Base-by-base conservation (phyloP, 2,797 vertebrate species). In the Kryptopterus vitreolus region DNA sequence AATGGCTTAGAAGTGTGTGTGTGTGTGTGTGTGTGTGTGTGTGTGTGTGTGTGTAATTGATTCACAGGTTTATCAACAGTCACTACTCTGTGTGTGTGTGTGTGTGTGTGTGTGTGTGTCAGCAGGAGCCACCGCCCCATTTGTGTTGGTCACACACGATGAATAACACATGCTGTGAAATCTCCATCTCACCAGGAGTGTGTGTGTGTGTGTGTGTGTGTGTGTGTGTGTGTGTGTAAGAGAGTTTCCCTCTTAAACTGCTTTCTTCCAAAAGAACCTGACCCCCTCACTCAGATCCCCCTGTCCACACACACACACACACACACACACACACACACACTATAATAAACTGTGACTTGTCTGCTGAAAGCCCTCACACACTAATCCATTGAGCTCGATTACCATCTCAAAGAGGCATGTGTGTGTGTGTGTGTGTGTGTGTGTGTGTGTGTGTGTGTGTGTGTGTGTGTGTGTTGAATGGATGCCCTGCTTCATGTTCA, bases 151-250 rank as follows among this genome's bases (percentile, higher is more conserved):
- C 70, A 72, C 71, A 82, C 78, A 78, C 59, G 35, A 81, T 86
- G 81, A 79, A 83, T 84, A 81, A 71, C 69, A 86, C 81, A 77
- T 71, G 81, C 80, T 82, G 71, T 76, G 78, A 86, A 86, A 84
- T 84, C 76, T 84, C 80, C 68, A 74, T 76, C 80, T 80, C 38
- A 80, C 80, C 80, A 63, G 31, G 38, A 78, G 73, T 83, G 73
- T 66, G 72, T 76, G 76, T 80, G 77, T 81, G 70, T 82, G 75
- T 24, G 63, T 57, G 69, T 73, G 80, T 84, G 77, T 76, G 83
- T 78, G 55, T 69, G 29, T 1, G 81, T 71, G 58, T 68, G 38
- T 55, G 66, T 52, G 65, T 52, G 35, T 81, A 79, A 76, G 58
- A 82, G 63, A 73, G 59, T 57, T 57, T 73, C 29, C 15, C 22